Percentiles rank a stretch among this genome's conserved stretches.
Conservation (phyloP, 2,888 invertebrate genomes). For the Trichogramma evanescens region DNA sequence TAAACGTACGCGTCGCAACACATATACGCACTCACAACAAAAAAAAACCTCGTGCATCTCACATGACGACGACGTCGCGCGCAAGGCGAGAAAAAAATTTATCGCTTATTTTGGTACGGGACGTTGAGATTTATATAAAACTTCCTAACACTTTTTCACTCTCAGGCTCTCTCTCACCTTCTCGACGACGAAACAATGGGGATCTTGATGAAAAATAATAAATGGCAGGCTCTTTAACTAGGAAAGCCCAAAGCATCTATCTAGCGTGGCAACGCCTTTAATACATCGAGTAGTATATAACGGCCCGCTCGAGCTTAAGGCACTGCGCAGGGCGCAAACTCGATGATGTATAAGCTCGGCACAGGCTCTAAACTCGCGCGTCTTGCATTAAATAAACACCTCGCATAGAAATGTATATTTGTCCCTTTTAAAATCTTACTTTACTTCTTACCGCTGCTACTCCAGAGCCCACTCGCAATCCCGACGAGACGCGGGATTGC, state of each 20-base stretch:
- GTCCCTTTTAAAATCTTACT: not conserved
- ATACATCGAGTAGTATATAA: not conserved
- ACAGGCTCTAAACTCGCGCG: slow-evolving; percentile 7
- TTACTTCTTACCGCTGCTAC: too few relatives aligned
- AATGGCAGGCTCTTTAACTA: slow-evolving; percentile 10
- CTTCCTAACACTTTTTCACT: too few relatives aligned
- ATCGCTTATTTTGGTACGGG: too few relatives aligned
- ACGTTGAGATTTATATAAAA: too few relatives aligned
- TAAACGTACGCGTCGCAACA: too few relatives aligned
- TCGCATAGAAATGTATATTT: slow-evolving; percentile 19
- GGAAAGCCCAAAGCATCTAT: slow-evolving; percentile 13
- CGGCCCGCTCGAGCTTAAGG: not conserved
- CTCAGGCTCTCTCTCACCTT: not conserved
- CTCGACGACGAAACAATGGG: slow-evolving; percentile 12
- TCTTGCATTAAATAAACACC: slow-evolving; percentile 22
- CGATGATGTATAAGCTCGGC: slow-evolving; percentile 22
- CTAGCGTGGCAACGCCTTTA: slow-evolving; percentile 3
- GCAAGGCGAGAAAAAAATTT: too few relatives aligned
- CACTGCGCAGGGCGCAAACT: slow-evolving; percentile 4
- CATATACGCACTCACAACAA: too few relatives aligned
- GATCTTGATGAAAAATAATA: slow-evolving; percentile 24
- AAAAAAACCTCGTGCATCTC: too few relatives aligned
- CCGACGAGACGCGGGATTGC: too few relatives aligned
- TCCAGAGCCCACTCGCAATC: too few relatives aligned
- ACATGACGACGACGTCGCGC: too few relatives aligned